Conservation (phyloP, 2,797 vertebrate genomes). For the Pyrocephalus nanus region DNA sequence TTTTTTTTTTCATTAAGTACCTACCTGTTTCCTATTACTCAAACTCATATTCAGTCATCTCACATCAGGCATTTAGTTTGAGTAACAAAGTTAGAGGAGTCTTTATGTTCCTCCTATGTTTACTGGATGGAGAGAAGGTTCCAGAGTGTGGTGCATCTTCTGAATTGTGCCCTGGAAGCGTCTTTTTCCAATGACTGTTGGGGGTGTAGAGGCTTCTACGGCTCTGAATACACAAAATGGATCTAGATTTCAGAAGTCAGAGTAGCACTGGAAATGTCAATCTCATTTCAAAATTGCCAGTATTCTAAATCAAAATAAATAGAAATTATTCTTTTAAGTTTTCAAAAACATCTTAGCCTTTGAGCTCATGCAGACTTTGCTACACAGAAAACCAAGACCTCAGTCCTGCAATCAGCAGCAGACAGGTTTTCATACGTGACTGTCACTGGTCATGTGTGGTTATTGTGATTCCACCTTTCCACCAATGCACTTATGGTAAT, state of each 20-base stretch:
- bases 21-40: not conserved
- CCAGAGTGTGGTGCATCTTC: not conserved
- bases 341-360: not conserved
- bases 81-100: not conserved
- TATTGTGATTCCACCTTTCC: not conserved
- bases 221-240: not conserved
- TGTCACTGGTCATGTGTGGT: not conserved
- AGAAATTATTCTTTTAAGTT: not conserved
- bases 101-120: not conserved
- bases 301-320: not conserved
- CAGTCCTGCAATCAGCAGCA: not conserved
- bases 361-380: not conserved
- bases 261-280: not conserved
- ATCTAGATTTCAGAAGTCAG: not conserved
- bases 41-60: not conserved
- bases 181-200: not conserved
- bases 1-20: not conserved
- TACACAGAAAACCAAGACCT: not conserved
- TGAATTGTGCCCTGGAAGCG: not conserved
- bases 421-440: rapidly evolving
- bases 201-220: rapidly evolving
- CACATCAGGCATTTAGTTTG: not conserved
- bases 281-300: not conserved
- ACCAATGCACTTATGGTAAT: not conserved
- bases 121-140: not conserved